Base-by-base conservation (phyloP, 2,888 invertebrate genomes). In the Fragum whitleyi region DNA sequence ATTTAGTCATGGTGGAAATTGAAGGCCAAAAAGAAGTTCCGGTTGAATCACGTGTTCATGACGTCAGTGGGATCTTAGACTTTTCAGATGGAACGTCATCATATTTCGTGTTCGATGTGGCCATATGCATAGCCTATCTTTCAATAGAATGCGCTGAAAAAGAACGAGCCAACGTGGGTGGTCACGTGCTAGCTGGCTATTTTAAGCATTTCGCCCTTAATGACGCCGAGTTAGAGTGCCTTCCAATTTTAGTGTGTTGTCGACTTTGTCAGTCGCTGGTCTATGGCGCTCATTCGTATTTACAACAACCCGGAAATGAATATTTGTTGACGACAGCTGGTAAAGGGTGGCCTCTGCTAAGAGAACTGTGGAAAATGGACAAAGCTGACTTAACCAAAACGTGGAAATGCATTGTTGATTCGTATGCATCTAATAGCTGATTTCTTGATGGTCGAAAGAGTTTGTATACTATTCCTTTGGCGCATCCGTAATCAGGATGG, bases 181-280 rank as follows among this genome's bases (percentile, higher is more conserved):
- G 94, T 1, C 94, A 96, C 80, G 96, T 97, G 0, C 93, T 98
- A 6, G 96, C 96, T 0, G 98, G 98, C 0, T 98, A 97, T 93
- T 95, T 95, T 0, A 95, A 95, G 28, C 92, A 95, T n/a, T 94
- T 96, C 73, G 92, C 95, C 1, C 92, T 98, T 23, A 95, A 95
- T 0, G 94, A 95, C 1, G 88, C 95, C 0, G 97, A 97, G 90
- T 95, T 95, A 85, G 93, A 95, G 55, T 94, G 96, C 57, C 92
- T 97, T 51, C 96, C 96, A 95, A 95, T 96, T 29, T 96, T 97
- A 89, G 95, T 98, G 5, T 96, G 96, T 62, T 96, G 96, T 0
- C 95, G 98, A 61, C 94, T 98, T 16, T 96, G 96, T 79, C 98
- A 98, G 93, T 97, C 97, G 87, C 94, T 98, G 16, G 96, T 97